Evolutionary conservation across 2,797 vertebrate genomes (phyloP), one percentile per base, ranked within the genome.

Genomic region (Luscinia megarhynchos): DNA sequence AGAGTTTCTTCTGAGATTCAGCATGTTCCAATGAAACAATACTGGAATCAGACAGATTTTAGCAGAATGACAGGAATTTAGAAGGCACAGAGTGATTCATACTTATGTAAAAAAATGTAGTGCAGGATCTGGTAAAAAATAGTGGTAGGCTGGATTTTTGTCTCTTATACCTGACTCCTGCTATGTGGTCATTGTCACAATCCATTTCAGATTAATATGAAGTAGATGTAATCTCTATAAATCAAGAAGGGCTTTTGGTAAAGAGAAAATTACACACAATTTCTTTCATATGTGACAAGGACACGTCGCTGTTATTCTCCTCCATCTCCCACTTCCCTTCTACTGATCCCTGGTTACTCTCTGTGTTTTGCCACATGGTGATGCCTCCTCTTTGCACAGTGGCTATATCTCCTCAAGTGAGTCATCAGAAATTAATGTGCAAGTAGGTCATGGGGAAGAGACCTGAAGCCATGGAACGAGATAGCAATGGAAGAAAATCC

Each of bases 1-100:
- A 94, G 88, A 66, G 79, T 86, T 95, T 90, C 76, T 79, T 92
- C 64, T 84, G 89, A 91, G 82, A 93, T 36, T 89, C 87, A 84
- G 87, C 40, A 75, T 54, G 62, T 89, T 84, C 73, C 69, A 54
- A 72, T 46, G 48, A 88, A 87, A 90, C 30, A 95, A 30, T n/a
- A 27, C 26, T 62, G 32, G 41, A 85, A 87, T 59, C 12, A 41
- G 67, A 74, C 29, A 68, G 11, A 87, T 78, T 91, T 62, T 36
- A 3, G 34, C 51, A 89, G 81, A 92, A 89, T 45, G 9, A 69
- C 16, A 72, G 43, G 26, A 62, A 30, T 75, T 91, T 81, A 76
- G 90, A 89, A 82, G 76, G 45, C 69, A 63, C 38, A 73, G 6
- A 18, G 22, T 78, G 50, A 83, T 3, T 75, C 43, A 88, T 13